Evolutionary conservation across 1,140 invertebrate genomes (phyloP).

Genomic region (Solen grandis): DNA sequence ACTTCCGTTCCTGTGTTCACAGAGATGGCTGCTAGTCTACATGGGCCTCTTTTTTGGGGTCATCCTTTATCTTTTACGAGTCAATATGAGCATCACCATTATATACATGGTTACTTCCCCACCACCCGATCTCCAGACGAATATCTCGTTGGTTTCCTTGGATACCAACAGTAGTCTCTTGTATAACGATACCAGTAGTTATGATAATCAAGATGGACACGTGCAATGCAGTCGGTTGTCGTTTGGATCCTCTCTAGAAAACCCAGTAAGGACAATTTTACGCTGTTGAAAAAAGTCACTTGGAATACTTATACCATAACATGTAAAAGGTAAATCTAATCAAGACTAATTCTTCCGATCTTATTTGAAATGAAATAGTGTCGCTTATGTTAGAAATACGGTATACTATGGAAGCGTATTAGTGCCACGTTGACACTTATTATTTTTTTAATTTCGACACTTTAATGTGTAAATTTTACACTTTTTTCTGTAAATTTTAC

Average conservation of each 20-base stretch:
- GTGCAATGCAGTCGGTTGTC: not conserved
- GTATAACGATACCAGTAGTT: not conserved
- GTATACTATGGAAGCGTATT: too few relatives aligned
- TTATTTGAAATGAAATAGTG: too few relatives aligned
- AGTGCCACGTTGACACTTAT: too few relatives aligned
- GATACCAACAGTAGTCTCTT: not conserved
- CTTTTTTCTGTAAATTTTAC: too few relatives aligned
- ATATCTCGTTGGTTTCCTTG: not conserved
- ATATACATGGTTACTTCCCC: constrained; percentile 8
- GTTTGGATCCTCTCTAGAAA: not conserved
- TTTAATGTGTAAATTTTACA: too few relatives aligned
- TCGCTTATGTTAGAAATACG: too few relatives aligned
- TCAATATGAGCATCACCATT: constrained; percentile 16
- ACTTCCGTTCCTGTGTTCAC: not conserved
- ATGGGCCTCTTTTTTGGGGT: constrained; percentile 10
- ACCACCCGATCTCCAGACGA: not conserved
- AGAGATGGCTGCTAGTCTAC: not conserved
- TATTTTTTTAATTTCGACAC: too few relatives aligned
- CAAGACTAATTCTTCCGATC: too few relatives aligned
- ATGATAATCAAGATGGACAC: not conserved
- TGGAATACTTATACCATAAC: too few relatives aligned
- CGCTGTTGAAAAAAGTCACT: not conserved
- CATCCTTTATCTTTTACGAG: not conserved
- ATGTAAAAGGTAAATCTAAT: too few relatives aligned
- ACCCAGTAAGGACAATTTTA: not conserved